Evolutionary conservation across 2,797 vertebrate genomes (phyloP).

Genomic region (Squalus acanthias): DNA sequence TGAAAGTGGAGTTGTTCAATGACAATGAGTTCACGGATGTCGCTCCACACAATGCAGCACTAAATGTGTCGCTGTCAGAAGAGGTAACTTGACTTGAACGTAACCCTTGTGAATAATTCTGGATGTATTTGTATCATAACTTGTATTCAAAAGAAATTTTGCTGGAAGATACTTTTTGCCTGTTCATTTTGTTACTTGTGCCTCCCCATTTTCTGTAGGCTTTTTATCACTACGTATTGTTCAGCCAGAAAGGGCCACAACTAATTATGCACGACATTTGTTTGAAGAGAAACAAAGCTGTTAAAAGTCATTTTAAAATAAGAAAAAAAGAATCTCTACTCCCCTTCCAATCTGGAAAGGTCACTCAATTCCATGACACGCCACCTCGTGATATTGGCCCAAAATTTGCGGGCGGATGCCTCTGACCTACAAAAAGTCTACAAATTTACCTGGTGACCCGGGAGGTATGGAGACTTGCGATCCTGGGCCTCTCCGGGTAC

Average conservation of each 20-base stretch:
- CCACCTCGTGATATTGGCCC: neutral
- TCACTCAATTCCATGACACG: neutral
- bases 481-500: no score
- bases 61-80: constrained; percentile 62
- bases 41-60: constrained; percentile 72
- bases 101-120: neutral
- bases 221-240: neutral
- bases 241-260: neutral
- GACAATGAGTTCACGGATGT: constrained; percentile 62
- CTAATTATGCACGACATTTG: neutral
- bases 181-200: neutral
- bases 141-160: neutral
- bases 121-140: neutral
- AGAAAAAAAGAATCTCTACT: neutral
- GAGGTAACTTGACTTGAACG: constrained; percentile 57
- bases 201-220: neutral
- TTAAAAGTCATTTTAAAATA: neutral
- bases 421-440: no score
- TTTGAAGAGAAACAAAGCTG: neutral
- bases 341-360: neutral
- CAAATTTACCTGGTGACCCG: no score
- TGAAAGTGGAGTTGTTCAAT: constrained; percentile 68
- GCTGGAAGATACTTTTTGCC: neutral
- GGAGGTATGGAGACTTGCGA: no score
- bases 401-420: no score